A percentile compares a stretch with the other conserved stretches of the same genome.
These are phyloP conservation scores for Eulemur macaco DNA, from an alignment of 2,113 vertebrate species.

Conservation along the genomic window DNA sequence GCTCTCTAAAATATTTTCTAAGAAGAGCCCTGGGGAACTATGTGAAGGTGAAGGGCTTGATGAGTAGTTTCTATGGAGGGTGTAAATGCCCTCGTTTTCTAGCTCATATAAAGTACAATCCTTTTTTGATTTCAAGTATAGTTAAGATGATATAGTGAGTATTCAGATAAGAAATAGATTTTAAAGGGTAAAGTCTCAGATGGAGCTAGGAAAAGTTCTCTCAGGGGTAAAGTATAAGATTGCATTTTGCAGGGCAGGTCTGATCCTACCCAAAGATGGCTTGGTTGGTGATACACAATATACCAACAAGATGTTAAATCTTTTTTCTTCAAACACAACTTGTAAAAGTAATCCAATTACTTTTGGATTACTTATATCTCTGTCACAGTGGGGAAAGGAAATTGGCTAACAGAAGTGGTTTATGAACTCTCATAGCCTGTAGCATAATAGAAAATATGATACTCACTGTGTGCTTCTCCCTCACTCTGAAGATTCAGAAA, in stretches of 20 bases:
- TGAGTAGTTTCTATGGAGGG: background rate
- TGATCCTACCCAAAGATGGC: background rate
- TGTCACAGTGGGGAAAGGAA: background rate
- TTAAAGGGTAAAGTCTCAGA: background rate
- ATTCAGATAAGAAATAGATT: background rate
- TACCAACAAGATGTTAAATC: background rate
- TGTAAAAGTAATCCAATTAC: background rate
- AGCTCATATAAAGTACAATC: background rate
- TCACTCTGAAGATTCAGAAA: background rate
- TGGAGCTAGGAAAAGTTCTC: background rate
- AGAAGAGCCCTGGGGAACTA: background rate
- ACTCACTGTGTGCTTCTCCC: no score
- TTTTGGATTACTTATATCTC: background rate
- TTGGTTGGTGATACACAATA: background rate
- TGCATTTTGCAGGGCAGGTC: background rate
- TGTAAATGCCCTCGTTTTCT: background rate
- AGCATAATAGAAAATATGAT: background rate
- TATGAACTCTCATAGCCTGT: background rate
- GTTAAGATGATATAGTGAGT: background rate
- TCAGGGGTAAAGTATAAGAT: background rate
- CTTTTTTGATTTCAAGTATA: background rate
- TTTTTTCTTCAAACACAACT: background rate
- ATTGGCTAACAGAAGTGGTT: background rate
- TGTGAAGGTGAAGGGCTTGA: background rate
- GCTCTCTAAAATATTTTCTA: background rate